phyloP scores from a whole-genome alignment of 2,888 invertebrate species.

The Lordiphosa andalusiaca region DNA sequence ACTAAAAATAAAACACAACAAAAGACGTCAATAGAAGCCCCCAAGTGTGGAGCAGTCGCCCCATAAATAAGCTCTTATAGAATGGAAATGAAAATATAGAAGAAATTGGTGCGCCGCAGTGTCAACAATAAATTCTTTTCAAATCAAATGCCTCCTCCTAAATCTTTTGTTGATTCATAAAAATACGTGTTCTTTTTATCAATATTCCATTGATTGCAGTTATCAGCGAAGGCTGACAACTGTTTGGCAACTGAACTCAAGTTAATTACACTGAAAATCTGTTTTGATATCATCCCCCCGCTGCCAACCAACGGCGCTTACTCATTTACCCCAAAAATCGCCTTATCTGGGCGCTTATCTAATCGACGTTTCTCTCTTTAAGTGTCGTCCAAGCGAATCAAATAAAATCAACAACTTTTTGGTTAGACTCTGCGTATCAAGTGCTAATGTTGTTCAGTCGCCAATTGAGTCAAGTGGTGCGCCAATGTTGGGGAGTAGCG shows the following conservation, averaged over 20 bases:
- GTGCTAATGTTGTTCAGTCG: background rate
- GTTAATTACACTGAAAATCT: no score
- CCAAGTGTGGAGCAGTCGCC: constrained; percentile 4
- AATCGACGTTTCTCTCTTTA: no score
- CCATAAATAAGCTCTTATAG: constrained; percentile 48
- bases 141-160: constrained; percentile 2
- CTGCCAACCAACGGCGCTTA: no score
- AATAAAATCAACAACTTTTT: background rate
- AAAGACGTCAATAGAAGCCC: constrained; percentile 34
- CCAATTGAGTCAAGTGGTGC: no score
- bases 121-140: constrained; percentile 51
- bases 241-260: background rate
- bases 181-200: constrained; percentile 55
- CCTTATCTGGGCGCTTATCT: no score
- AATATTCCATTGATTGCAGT: constrained; percentile 23
- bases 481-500: background rate
- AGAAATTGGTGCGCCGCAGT: constrained; percentile 24
- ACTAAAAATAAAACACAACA: constrained; percentile 36
- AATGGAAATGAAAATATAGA: constrained; percentile 12
- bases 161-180: no score
- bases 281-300: no score
- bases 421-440: background rate
- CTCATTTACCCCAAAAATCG: no score
- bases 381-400: no score
- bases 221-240: background rate